These are phyloP conservation scores for Battus philenor DNA, from an alignment of 1,140 invertebrate species.

Conservation along the genomic window DNA sequence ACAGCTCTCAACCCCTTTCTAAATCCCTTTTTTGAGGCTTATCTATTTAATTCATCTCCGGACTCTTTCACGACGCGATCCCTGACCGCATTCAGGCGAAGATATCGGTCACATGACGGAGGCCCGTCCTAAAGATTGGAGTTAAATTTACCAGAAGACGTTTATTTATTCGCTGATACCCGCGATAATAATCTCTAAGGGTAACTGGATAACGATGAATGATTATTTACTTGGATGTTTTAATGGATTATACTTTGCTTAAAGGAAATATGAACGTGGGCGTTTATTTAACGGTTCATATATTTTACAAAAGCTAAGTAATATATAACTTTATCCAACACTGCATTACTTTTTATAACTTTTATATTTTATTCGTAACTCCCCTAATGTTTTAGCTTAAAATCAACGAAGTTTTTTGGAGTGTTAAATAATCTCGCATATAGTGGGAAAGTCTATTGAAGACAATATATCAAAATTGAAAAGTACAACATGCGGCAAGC, in stretches of 20 bases:
- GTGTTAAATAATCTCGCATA: no score
- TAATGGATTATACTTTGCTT: conserved; percentile 25
- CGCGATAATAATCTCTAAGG: conserved; percentile 57
- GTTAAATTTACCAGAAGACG: conserved; percentile 74
- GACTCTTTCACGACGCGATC: conserved; percentile 60
- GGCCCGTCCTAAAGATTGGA: conserved; percentile 50
- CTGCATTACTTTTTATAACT: no score
- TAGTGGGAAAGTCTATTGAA: no score
- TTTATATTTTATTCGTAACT: no score
- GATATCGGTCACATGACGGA: conserved; percentile 68
- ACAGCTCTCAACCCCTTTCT: conserved; percentile 32
- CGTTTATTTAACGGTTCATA: conserved; percentile 7
- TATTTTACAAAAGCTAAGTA: no score
- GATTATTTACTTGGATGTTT: conserved; percentile 32
- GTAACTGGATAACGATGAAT: conserved; percentile 33
- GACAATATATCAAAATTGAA: no score
- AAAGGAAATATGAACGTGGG: conserved; percentile 2
- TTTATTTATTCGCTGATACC: conserved; percentile 68
- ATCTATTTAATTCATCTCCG: conserved; percentile 73
- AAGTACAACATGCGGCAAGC: background rate
- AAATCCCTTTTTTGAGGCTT: conserved; percentile 60
- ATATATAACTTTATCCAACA: no score
- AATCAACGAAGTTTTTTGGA: no score
- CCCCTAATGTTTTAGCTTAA: no score
- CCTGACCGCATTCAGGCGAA: conserved; percentile 59